Evolutionary conservation across 1,140 invertebrate genomes (phyloP).

Genomic region (Tetragonula clypearis): DNA sequence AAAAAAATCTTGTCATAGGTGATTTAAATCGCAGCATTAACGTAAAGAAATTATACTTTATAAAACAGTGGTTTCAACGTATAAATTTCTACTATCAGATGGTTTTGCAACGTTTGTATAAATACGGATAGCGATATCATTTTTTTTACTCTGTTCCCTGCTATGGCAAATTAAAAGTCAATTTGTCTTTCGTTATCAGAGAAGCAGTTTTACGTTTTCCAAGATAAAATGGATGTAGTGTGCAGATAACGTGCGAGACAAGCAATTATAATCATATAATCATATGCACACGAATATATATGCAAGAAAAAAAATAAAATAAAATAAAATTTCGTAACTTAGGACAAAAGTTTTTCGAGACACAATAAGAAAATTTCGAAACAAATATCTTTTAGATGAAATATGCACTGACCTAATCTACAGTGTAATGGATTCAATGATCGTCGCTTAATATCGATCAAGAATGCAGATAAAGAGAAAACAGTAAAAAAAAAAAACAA

Average conservation of each 20-base stretch:
- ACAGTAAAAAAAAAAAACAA: too few relatives aligned
- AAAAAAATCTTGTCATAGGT: too few relatives aligned
- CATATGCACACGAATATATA: not conserved
- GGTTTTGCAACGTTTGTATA: not conserved
- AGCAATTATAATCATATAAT: not conserved
- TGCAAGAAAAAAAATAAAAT: not conserved
- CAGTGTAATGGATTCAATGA: too few relatives aligned
- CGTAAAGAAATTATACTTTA: too few relatives aligned
- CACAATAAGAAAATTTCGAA: too few relatives aligned
- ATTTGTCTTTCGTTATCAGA: constrained; percentile 5
- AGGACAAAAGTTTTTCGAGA: not conserved
- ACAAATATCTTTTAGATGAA: too few relatives aligned
- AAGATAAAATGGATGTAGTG: not conserved
- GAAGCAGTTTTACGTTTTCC: not conserved
- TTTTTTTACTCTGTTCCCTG: not conserved
- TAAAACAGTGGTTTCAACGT: not conserved
- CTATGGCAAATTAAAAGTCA: not conserved
- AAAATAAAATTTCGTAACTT: not conserved
- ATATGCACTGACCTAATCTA: too few relatives aligned
- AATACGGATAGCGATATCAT: not conserved
- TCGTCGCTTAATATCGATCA: too few relatives aligned
- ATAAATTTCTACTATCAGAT: not conserved
- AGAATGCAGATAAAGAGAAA: too few relatives aligned
- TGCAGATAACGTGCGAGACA: not conserved
- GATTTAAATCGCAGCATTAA: too few relatives aligned